These are phyloP conservation scores for Emydocephalus ijimae DNA, from an alignment of 2,113 vertebrate species.

Conservation along the genomic window DNA sequence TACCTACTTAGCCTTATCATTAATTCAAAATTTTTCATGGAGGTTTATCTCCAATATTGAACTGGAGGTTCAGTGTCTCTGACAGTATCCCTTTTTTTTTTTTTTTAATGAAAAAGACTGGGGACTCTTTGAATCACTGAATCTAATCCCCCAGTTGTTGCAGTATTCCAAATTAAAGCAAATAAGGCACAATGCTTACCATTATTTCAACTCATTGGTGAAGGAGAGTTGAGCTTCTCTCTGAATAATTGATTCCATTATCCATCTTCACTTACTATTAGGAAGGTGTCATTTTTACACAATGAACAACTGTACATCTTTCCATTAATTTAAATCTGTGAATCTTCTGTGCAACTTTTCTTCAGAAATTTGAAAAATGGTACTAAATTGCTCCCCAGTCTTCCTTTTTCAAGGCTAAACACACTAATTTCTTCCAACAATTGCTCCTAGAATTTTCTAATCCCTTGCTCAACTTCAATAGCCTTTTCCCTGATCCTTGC, in stretches of 20 bases:
- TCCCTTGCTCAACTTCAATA: neutral
- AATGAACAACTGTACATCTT: neutral
- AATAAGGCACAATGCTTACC: neutral
- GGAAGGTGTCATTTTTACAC: neutral
- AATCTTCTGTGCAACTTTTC: neutral
- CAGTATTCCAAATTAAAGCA: neutral
- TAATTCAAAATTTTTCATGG: neutral
- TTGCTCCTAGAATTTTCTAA: neutral
- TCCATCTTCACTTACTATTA: neutral
- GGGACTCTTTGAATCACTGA: neutral
- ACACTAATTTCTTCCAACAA: neutral
- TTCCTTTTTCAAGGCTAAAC: neutral
- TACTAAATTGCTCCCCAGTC: neutral
- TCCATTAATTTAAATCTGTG: neutral
- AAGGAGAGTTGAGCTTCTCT: neutral
- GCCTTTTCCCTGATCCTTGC: neutral
- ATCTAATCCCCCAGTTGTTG: neutral
- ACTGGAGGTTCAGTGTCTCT: neutral
- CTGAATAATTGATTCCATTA: neutral
- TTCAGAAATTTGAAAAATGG: neutral
- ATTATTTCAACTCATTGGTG: neutral
- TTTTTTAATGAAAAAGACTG: neutral
- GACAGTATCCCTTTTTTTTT: neutral
- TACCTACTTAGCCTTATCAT: neutral
- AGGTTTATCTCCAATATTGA: neutral